Evolutionary conservation across 2,113 vertebrate genomes (phyloP), one percentile per base, ranked within the genome.

Genomic region (Pomatostomus ruficeps): DNA sequence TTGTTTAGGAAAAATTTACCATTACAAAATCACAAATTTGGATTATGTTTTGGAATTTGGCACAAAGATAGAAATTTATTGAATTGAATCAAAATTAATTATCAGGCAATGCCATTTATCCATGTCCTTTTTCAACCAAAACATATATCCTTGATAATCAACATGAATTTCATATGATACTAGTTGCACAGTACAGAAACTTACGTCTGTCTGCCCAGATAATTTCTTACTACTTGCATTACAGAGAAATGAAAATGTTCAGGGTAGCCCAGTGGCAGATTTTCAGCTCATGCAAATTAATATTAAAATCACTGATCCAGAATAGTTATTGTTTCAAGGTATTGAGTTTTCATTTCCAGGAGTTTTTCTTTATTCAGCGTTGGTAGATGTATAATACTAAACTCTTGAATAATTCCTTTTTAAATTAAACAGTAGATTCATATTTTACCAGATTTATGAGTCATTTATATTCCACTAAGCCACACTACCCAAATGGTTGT

Each of bases 401-500:
- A 95, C 72, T 95, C 71, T 82, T 73, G 71, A 89, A 66, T 82
- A 91, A 89, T 93, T 96, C 81, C 55, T 80, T 88, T 91, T 93
- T 79, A 93, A 95, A 95, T 94, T 93, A 95, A 96, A 92, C 29
- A 76, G 54, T 68, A 57, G 74, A 78, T 95, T 92, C 66, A 46
- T 82, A 88, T 91, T 62, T 81, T 73, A 82, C 33, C 49, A 93
- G 93, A 76, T 85, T 95, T 95, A 91, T 92, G 62, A 93, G 89
- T 95, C 49, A 85, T 97, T 97, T 95, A 72, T 91, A 96, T 95
- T 96, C 91, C 51, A 58, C 62, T 94, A 85, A 81, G 71, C 77
- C 71, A 52, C 66, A 82, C 70, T 92, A 85, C 45, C 84, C 57
- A 93, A 94, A 94, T 93, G 75, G 75, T 82, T 95, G 77, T 89